phyloP scores from a whole-genome alignment of 1,140 invertebrate genomes.

The Megalopta genalis region DNA sequence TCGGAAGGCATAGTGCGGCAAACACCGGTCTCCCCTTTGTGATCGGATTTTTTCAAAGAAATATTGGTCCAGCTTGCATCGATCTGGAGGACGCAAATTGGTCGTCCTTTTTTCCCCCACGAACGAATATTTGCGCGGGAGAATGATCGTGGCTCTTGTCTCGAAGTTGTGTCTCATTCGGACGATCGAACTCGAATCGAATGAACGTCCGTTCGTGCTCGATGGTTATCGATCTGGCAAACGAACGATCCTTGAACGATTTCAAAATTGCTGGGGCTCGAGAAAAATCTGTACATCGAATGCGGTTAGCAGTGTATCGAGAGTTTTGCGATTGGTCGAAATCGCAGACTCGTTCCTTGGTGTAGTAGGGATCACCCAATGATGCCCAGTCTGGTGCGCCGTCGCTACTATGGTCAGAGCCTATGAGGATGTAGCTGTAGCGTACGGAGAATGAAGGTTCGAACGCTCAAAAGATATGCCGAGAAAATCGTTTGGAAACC shows the following conservation, averaged over 20 bases:
- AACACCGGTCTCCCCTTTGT: neutral
- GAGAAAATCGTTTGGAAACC: slow-evolving; percentile 49
- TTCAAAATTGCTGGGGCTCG: slow-evolving; percentile 26
- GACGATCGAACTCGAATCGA: neutral
- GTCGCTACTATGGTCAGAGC: slow-evolving; percentile 49
- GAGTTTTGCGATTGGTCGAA: slow-evolving; percentile 29
- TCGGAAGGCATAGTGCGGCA: neutral
- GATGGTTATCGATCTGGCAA: slow-evolving; percentile 13
- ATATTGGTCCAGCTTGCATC: neutral
- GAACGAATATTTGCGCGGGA: slow-evolving; percentile 37
- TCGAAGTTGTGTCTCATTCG: neutral
- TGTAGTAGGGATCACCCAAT: slow-evolving; percentile 32
- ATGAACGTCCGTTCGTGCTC: too few species aligned
- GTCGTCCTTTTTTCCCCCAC: slow-evolving; percentile 13
- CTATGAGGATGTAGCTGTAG: slow-evolving; percentile 55
- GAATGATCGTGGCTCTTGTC: neutral
- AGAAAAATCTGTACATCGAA: slow-evolving; percentile 35
- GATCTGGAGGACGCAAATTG: slow-evolving; percentile 10
- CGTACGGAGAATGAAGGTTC: slow-evolving; percentile 50
- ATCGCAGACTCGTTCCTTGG: neutral
- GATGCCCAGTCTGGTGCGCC: slow-evolving; percentile 36
- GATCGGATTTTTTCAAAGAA: neutral
- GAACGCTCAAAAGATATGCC: slow-evolving; percentile 62
- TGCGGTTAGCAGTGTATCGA: slow-evolving; percentile 5
- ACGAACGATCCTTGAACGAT: slow-evolving; percentile 32